These are phyloP conservation scores for Leptopilina drosophilae DNA, from an alignment of 2,888 invertebrate species.

Conservation along the genomic window DNA sequence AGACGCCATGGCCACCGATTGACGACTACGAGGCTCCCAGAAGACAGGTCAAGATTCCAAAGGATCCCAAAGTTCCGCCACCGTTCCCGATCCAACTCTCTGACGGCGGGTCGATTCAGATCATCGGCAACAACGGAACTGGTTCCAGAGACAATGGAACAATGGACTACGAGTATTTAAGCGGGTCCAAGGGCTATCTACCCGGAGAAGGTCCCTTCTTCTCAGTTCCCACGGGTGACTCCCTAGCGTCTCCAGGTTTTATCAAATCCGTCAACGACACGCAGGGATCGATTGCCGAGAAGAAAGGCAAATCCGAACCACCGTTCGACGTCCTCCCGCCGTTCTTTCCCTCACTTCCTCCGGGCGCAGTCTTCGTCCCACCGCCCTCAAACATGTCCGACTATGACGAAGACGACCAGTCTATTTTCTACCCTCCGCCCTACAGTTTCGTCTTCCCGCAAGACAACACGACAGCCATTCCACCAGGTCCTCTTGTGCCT, in stretches of 20 bases:
- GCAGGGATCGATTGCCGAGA: slow-evolving; percentile 63
- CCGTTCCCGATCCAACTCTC: slow-evolving; percentile 95
- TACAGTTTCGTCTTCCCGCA: slow-evolving; percentile 91
- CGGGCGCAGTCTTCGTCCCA: slow-evolving; percentile 80
- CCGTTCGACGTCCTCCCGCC: slow-evolving; percentile 67
- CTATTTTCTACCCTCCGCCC: slow-evolving; percentile 93
- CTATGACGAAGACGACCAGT: slow-evolving; percentile 92
- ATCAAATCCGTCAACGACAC: slow-evolving; percentile 76
- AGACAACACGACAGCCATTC: slow-evolving; percentile 86
- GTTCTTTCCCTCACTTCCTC: slow-evolving; percentile 80
- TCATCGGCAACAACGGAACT: slow-evolving; percentile 89
- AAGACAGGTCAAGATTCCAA: slow-evolving; percentile 90
- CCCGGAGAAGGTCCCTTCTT: slow-evolving; percentile 79
- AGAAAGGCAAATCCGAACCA: slow-evolving; percentile 79
- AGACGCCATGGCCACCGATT: slow-evolving; percentile 85
- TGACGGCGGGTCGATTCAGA: slow-evolving; percentile 91
- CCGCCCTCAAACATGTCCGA: slow-evolving; percentile 83
- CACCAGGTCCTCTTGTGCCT: slow-evolving; percentile 91
- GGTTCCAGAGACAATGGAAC: slow-evolving; percentile 78
- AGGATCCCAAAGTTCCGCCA: slow-evolving; percentile 91
- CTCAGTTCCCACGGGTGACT: slow-evolving; percentile 77
- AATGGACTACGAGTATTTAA: slow-evolving; percentile 62
- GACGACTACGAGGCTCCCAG: slow-evolving; percentile 90
- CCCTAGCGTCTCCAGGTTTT: slow-evolving; percentile 45
- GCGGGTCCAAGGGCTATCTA: slow-evolving; percentile 74